phyloP scores from a whole-genome alignment of 2,888 invertebrate genomes.

The Thecophora atra region DNA sequence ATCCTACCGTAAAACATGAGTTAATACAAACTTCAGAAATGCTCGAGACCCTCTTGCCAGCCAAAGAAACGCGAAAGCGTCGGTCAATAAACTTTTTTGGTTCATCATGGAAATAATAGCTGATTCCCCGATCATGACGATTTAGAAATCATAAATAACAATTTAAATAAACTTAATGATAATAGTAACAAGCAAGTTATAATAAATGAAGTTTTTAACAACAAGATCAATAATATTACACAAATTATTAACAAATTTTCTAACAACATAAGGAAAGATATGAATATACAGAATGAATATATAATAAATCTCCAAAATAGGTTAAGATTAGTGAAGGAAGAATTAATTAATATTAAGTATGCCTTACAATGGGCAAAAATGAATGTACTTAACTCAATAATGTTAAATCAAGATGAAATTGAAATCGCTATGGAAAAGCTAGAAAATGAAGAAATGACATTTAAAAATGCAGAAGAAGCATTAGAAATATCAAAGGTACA shows the following conservation, averaged over 20 bases:
- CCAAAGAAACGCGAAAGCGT: too few relatives aligned
- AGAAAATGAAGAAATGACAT: too few relatives aligned
- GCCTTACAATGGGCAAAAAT: too few relatives aligned
- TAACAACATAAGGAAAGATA: slow-evolving; percentile 21
- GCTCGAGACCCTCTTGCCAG: slow-evolving; percentile 1
- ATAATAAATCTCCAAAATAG: slow-evolving; percentile 29
- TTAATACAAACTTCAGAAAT: slow-evolving; percentile 14
- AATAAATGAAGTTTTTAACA: slow-evolving; percentile 19
- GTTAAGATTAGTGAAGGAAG: slow-evolving; percentile 30
- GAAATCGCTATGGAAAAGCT: too few relatives aligned
- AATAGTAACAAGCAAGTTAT: slow-evolving; percentile 22
- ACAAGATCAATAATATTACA: slow-evolving; percentile 23
- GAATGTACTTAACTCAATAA: too few relatives aligned
- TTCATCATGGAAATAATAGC: too few relatives aligned
- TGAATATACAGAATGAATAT: slow-evolving; percentile 19
- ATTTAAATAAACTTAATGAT: slow-evolving; percentile 7
- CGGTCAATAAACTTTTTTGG: too few relatives aligned
- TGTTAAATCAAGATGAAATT: too few relatives aligned
- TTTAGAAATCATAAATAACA: slow-evolving; percentile 7
- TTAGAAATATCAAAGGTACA: too few relatives aligned
- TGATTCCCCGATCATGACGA: too few relatives aligned
- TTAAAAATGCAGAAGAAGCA: too few relatives aligned
- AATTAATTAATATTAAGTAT: slow-evolving; percentile 1
- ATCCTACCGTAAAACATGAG: slow-evolving; percentile 20
- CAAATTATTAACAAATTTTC: background rate